A percentile compares a stretch with the other conserved stretches of the same genome.
Conservation (phyloP, 2,113 vertebrate species). For the Erythrocebus patas region DNA sequence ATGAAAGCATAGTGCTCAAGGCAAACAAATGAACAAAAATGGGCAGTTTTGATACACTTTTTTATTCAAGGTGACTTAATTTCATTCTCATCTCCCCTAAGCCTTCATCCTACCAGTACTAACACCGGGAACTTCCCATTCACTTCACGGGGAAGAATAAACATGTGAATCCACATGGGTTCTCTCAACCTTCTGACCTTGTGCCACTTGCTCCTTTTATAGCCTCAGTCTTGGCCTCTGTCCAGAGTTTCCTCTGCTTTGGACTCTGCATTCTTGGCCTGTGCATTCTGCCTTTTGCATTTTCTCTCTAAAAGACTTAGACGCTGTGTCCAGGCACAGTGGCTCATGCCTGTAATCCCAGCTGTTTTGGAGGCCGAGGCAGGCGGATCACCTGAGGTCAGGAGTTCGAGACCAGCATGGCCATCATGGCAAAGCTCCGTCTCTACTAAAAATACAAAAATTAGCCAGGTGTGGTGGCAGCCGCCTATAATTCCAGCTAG, state of each 20-base stretch:
- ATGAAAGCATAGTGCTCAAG: neutral
- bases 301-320: constrained; percentile 18
- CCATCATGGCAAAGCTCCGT: too few species aligned
- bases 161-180: neutral
- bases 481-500: too few species aligned
- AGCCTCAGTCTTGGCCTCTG: neutral
- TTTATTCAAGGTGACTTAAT: neutral
- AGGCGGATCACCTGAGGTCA: too few species aligned
- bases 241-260: neutral
- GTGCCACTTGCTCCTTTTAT: neutral
- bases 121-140: neutral
- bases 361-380: too few species aligned
- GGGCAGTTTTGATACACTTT: neutral
- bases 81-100: neutral
- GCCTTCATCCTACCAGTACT: neutral
- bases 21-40: neutral
- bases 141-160: neutral
- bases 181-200: neutral
- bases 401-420: too few species aligned
- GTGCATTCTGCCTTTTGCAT: neutral
- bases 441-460: too few species aligned
- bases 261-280: neutral
- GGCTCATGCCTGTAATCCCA: too few species aligned
- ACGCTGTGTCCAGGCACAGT: neutral
- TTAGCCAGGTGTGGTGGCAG: too few species aligned